Conservation (phyloP, 2,888 invertebrate species). For the Apeira syringaria region DNA sequence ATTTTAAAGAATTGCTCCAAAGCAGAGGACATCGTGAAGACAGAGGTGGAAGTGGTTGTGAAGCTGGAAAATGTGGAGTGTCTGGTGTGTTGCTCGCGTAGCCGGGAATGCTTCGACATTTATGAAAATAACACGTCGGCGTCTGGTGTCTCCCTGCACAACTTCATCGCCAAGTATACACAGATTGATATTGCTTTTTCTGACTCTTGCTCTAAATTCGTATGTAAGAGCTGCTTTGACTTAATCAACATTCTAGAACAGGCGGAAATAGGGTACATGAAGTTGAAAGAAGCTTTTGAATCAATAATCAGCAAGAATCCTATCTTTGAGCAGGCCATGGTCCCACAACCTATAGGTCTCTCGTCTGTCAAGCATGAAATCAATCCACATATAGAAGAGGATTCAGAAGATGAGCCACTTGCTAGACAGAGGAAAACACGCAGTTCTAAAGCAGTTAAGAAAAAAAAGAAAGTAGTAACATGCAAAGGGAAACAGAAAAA, state of each 20-base stretch:
- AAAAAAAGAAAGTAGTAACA: conserved; percentile 54
- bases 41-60: conserved; percentile 52
- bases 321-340: conserved; percentile 45
- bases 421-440: conserved; percentile 60
- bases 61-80: conserved; percentile 67
- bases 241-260: conserved; percentile 66
- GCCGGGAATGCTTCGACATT: conserved; percentile 51
- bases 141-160: conserved; percentile 50
- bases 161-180: conserved; percentile 57
- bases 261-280: conserved; percentile 65
- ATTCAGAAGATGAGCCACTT: conserved; percentile 70
- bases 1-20: conserved; percentile 23
- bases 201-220: conserved; percentile 44
- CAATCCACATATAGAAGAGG: conserved; percentile 30
- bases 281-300: conserved; percentile 65
- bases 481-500: conserved; percentile 40
- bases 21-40: conserved; percentile 46
- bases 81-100: conserved; percentile 54
- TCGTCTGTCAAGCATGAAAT: conserved; percentile 47
- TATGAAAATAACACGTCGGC: conserved; percentile 44
- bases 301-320: conserved; percentile 68
- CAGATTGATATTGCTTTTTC: conserved; percentile 43
- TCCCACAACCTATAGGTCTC: conserved; percentile 34
- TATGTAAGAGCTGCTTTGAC: conserved; percentile 64
- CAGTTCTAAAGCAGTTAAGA: conserved; percentile 52